Conservation (phyloP, 2,888 invertebrate genomes). For the Hypomecis atomaria region DNA sequence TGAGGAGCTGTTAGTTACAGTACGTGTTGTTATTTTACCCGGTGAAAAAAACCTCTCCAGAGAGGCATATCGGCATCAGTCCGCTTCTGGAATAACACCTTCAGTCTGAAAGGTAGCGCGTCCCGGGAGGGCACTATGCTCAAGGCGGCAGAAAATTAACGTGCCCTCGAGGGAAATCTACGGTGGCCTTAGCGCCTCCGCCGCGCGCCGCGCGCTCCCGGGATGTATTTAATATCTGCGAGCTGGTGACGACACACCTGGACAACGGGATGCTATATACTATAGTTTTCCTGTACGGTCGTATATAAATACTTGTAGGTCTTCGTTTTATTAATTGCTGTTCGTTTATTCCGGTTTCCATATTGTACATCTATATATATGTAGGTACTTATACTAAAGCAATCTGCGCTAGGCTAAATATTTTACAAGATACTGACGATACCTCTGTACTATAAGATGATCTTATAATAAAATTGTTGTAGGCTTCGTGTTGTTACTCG, state of each 20-base stretch:
- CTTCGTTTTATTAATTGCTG: no score
- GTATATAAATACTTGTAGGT: no score
- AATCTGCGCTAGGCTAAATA: no score
- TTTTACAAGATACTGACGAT: no score
- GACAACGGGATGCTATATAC: conserved; percentile 20
- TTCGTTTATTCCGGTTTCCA: no score
- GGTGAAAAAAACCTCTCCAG: conserved; percentile 71
- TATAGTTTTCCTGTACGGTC: no score
- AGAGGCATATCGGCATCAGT: conserved; percentile 76
- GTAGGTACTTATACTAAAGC: no score
- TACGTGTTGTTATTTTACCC: conserved; percentile 66
- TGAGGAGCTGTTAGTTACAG: conserved; percentile 42
- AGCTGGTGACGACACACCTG: conserved; percentile 38
- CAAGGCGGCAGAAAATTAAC: conserved; percentile 92
- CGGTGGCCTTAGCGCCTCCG: conserved; percentile 81
- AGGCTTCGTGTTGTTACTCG: no score
- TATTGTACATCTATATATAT: no score
- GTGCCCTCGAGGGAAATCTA: conserved; percentile 88
- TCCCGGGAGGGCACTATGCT: conserved; percentile 88
- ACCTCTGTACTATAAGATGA: no score
- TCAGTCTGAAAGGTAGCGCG: conserved; percentile 82
- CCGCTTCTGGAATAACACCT: conserved; percentile 83
- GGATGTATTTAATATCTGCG: conserved; percentile 79
- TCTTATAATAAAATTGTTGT: no score
- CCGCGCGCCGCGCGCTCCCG: conserved; percentile 67